Conservation (phyloP, 2,797 vertebrate species). For the Brotogeris chrysoptera region DNA sequence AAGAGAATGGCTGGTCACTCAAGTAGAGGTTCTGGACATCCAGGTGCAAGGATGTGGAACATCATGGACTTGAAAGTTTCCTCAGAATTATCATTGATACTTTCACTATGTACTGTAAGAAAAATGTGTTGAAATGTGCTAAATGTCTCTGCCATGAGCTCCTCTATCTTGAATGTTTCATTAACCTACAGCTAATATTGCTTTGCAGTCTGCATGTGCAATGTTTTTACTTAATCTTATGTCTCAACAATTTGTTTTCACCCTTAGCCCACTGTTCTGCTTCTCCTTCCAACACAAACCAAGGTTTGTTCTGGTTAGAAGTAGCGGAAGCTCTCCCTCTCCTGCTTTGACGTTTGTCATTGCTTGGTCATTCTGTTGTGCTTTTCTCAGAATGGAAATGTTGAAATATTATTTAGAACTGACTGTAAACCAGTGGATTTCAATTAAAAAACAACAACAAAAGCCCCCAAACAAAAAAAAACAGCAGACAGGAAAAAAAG, state of each 20-base stretch:
- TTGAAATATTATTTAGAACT: neutral
- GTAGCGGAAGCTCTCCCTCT: neutral
- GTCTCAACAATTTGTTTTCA: slow-evolving; percentile 19
- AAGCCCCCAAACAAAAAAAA: too few species aligned
- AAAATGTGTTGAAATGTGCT: neutral
- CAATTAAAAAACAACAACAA: neutral
- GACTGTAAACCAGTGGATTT: neutral
- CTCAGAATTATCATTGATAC: slow-evolving; percentile 67
- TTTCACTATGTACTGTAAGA: slow-evolving; percentile 58
- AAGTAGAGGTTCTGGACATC: slow-evolving; percentile 59
- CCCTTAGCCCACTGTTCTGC: neutral
- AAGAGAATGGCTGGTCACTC: slow-evolving; percentile 52
- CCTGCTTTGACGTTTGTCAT: neutral
- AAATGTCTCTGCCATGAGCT: slow-evolving; percentile 16
- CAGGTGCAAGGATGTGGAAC: slow-evolving; percentile 51
- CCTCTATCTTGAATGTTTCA: neutral
- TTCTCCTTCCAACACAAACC: neutral
- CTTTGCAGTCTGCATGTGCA: slow-evolving; percentile 50
- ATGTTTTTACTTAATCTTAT: neutral
- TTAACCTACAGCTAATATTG: slow-evolving; percentile 38
- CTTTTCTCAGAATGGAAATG: neutral
- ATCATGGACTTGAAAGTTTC: slow-evolving; percentile 42
- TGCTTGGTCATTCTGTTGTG: neutral
- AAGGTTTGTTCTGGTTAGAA: slow-evolving; percentile 36
- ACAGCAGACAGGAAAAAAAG: fast-evolving